A percentile compares a stretch with the other conserved stretches of the same genome.
Conservation (phyloP, 2,113 vertebrate species). For the Anguilla rostrata region DNA sequence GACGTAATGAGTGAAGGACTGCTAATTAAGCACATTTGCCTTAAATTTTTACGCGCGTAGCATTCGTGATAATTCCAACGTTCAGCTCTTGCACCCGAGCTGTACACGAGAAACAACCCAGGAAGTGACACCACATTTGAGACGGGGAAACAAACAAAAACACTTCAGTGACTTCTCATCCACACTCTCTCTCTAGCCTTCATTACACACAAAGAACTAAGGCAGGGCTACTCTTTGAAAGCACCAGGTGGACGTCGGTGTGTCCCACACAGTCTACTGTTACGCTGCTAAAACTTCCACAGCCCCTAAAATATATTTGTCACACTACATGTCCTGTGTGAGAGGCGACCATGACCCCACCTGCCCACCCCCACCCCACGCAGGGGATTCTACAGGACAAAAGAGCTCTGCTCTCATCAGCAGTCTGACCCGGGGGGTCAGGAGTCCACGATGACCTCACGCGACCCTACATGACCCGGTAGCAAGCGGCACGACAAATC, state of each 20-base stretch:
- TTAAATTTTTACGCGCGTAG: not conserved
- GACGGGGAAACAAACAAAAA: too few species aligned
- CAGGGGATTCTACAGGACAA: not conserved
- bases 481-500: not conserved
- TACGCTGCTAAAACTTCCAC: not conserved
- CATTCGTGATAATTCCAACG: not conserved
- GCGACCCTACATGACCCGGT: not conserved
- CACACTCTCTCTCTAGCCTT: too few species aligned
- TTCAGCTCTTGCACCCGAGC: not conserved
- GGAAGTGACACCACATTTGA: too few species aligned
- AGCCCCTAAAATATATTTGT: not conserved
- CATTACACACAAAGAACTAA: not conserved
- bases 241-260: not conserved
- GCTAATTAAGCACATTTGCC: not conserved
- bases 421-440: not conserved
- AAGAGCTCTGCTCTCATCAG: not conserved
- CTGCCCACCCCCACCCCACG: too few species aligned
- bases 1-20: not conserved
- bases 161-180: too few species aligned
- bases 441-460: too few species aligned
- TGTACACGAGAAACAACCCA: not conserved
- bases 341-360: not conserved
- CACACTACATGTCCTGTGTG: not conserved
- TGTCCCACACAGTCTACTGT: not conserved
- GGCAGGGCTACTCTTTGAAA: too few species aligned